Percentiles rank a stretch among this genome's conserved stretches.
Conservation (phyloP, 2,888 invertebrate genomes). For the Cheiracanthium punctorium region DNA sequence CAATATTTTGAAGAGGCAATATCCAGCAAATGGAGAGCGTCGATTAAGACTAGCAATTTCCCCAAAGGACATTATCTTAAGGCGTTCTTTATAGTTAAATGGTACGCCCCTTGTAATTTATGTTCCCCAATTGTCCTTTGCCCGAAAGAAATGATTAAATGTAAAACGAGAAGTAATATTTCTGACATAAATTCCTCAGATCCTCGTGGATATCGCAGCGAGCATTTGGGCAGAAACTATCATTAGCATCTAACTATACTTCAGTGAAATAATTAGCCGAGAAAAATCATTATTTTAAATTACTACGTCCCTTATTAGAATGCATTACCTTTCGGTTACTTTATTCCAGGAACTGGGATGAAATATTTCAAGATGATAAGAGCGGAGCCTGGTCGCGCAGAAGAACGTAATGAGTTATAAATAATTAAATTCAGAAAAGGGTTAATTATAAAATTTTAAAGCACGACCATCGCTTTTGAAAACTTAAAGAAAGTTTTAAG, state of each 20-base stretch:
- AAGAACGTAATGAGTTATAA: not conserved
- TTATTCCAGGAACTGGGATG: not conserved
- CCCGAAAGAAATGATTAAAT: not conserved
- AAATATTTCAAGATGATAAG: not conserved
- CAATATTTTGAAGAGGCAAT: too few relatives aligned
- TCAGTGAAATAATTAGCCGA: not conserved
- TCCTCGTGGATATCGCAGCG: not conserved
- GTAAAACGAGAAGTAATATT: not conserved
- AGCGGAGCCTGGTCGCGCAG: not conserved
- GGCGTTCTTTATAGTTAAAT: too few relatives aligned
- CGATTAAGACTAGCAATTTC: too few relatives aligned
- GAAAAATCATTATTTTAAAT: slow-evolving; percentile 5
- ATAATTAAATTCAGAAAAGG: not conserved
- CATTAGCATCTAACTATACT: not conserved
- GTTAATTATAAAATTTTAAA: too few relatives aligned
- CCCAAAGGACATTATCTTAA: too few relatives aligned
- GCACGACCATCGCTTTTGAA: too few relatives aligned
- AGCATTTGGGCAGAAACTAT: not conserved
- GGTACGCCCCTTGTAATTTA: not conserved
- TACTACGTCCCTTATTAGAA: not conserved
- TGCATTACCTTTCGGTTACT: not conserved
- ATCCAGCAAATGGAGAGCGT: too few relatives aligned
- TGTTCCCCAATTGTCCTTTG: not conserved
- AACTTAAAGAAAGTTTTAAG: too few relatives aligned
- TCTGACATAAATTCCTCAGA: not conserved